Evolutionary conservation across 1,140 invertebrate genomes (phyloP).

Genomic region (Linepithema humile): DNA sequence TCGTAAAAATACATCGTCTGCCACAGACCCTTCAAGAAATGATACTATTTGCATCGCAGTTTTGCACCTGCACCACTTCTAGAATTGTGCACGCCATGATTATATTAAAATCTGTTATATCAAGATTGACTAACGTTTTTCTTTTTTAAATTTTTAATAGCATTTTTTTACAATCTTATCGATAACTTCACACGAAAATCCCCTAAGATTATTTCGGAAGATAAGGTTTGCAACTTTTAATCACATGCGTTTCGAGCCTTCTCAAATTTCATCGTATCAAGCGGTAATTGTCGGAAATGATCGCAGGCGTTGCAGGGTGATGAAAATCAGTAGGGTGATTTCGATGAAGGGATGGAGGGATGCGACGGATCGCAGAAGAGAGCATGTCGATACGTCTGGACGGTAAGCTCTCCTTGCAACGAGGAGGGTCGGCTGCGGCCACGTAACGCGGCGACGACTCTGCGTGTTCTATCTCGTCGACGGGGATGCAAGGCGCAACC

Average conservation of each 20-base stretch:
- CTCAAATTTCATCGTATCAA: conserved; percentile 34
- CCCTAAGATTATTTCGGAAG: not conserved
- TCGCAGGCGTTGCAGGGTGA: conserved; percentile 55
- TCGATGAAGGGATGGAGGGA: not conserved
- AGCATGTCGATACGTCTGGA: conserved; percentile 36
- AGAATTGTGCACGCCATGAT: not conserved
- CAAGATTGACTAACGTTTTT: not conserved
- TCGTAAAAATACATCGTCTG: not conserved
- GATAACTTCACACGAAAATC: not conserved
- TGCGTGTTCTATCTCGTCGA: conserved; percentile 78
- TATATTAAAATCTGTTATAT: not conserved
- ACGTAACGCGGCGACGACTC: conserved; percentile 46
- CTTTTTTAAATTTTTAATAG: not conserved
- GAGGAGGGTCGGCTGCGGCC: not conserved
- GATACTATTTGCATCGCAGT: not conserved
- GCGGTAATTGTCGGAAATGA: not conserved
- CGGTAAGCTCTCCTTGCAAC: conserved; percentile 4
- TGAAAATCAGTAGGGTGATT: conserved; percentile 65
- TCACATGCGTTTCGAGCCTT: conserved; percentile 18
- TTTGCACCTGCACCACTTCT: not conserved
- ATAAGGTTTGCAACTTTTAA: not conserved
- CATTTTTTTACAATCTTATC: not conserved
- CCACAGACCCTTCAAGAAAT: not conserved
- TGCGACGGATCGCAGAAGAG: conserved; percentile 37
- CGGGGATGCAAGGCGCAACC: conserved; percentile 68